Evolutionary conservation across 2,888 invertebrate species (phyloP).

Genomic region (Drosophila algonquin): DNA sequence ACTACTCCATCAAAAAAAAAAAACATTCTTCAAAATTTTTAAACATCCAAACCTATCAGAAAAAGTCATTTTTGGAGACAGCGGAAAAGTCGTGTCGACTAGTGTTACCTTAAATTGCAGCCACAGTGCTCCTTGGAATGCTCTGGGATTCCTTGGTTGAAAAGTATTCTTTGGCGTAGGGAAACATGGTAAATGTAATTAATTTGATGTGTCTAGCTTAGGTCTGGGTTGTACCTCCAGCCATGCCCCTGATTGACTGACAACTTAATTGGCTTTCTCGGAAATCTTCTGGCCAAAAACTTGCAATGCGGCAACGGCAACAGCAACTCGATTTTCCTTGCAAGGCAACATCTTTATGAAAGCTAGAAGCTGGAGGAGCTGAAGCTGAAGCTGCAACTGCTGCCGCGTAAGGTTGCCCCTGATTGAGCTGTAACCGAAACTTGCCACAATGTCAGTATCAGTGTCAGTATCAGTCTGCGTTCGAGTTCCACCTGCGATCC

Average conservation of each 20-base stretch:
- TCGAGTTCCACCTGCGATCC: constrained; percentile 3
- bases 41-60: no score
- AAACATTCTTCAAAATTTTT: no score
- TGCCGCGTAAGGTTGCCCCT: constrained; percentile 21
- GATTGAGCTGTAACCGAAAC: constrained; percentile 70
- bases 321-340: constrained; percentile 31
- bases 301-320: constrained; percentile 63
- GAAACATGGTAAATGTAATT: constrained; percentile 52
- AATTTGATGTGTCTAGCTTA: constrained; percentile 44
- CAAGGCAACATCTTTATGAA: constrained; percentile 4
- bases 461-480: constrained; percentile 36
- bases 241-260: constrained; percentile 74
- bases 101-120: constrained; percentile 69
- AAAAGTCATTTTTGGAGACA: no score
- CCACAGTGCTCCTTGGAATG: constrained; percentile 26
- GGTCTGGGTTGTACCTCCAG: constrained; percentile 23
- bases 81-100: no score
- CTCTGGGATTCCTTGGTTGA: background rate
- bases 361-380: constrained; percentile 22
- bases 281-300: constrained; percentile 61
- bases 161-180: constrained; percentile 24
- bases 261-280: constrained; percentile 81
- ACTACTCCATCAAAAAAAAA: no score
- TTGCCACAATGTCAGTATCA: constrained; percentile 51
- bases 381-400: constrained; percentile 19